phyloP scores from a whole-genome alignment of 1,140 invertebrate genomes.

The Drosophila pectinifera region DNA sequence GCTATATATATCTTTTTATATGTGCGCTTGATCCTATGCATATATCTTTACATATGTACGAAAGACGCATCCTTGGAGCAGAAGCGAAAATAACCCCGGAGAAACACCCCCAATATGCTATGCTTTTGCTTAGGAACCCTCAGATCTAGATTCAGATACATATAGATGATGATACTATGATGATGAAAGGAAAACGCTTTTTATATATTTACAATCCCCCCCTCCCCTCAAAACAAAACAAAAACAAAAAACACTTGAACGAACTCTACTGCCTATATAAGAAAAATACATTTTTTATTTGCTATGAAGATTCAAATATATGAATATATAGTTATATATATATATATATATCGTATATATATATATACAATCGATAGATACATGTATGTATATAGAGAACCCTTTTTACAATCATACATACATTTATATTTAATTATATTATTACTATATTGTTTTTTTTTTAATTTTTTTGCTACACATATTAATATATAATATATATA shows the following conservation, averaged over 20 bases:
- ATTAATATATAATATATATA: slow-evolving; percentile 25
- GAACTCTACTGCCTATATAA: slow-evolving; percentile 57
- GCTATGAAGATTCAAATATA: slow-evolving; percentile 37
- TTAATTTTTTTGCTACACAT: slow-evolving; percentile 36
- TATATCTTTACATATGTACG: slow-evolving; percentile 17
- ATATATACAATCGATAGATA: slow-evolving; percentile 15
- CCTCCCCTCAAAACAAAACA: slow-evolving; percentile 2
- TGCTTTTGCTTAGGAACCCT: slow-evolving; percentile 39
- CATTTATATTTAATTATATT: slow-evolving; percentile 7
- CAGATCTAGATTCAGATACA: slow-evolving; percentile 15
- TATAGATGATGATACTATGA: slow-evolving; percentile 6
- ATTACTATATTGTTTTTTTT: slow-evolving; percentile 11
- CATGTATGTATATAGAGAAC: slow-evolving; percentile 19
- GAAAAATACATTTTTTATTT: slow-evolving; percentile 53
- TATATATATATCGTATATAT: slow-evolving; percentile 25
- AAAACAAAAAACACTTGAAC: slow-evolving; percentile 30
- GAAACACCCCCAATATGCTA: too few species aligned
- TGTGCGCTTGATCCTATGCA: slow-evolving; percentile 29
- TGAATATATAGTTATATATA: slow-evolving; percentile 16
- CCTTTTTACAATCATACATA: slow-evolving; percentile 31
- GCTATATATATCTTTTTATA: slow-evolving; percentile 17
- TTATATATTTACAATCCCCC: slow-evolving; percentile 27
- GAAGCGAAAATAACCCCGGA: slow-evolving; percentile 9
- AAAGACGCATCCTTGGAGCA: slow-evolving; percentile 40
- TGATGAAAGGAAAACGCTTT: slow-evolving; percentile 54